Evolutionary conservation across 2,797 vertebrate genomes (phyloP), one percentile per base, ranked within the genome.

Genomic region (Perdix hodgsoniae): DNA sequence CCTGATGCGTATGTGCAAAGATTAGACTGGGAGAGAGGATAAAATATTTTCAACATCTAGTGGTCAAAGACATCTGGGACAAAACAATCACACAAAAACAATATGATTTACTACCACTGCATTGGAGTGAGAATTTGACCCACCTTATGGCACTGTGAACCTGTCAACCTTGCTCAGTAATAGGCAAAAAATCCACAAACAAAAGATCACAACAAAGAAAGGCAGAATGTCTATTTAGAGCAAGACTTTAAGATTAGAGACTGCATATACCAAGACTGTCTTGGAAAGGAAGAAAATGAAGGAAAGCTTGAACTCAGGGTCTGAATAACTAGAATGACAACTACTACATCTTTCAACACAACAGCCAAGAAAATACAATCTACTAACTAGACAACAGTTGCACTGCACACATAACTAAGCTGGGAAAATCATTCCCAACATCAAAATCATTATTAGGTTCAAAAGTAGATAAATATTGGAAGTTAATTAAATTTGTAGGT

Each of bases 1-100:
- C 6, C n/a, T 40, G 26, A 14, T 89, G 50, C 59, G 63, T 31
- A 40, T 31, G 8, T 67, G 54, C 37, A 90, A n/a, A 90, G 67
- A 80, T 31, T 77, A 85, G 47, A n/a, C 47, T 56, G 39, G 21
- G 67, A 65, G 33, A 82, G 72, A 91, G 26, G 63, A 79, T 67
- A 90, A 88, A 7, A 45, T 7, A 29, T 81, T 89, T 89, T 84
- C 66, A 85, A 35, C 26, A 93, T 49, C 10, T 29, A 83, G 14
- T 71, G 39, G 44, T 90, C 63, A 33, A 78, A 83, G 60, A 74
- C 18, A 74, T 39, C 23, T 57, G 78, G 35, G 47, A 91, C 39
- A 80, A 89, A 92, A 93, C 42, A 83, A 65, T 9, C 37, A 82
- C 45, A 63, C 27, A 91, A 89, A 76, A 44, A 74, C 10, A 31